Evolutionary conservation across 2,888 invertebrate species (phyloP), one percentile per base, ranked within the genome.

Genomic region (Rotaria sp.): DNA sequence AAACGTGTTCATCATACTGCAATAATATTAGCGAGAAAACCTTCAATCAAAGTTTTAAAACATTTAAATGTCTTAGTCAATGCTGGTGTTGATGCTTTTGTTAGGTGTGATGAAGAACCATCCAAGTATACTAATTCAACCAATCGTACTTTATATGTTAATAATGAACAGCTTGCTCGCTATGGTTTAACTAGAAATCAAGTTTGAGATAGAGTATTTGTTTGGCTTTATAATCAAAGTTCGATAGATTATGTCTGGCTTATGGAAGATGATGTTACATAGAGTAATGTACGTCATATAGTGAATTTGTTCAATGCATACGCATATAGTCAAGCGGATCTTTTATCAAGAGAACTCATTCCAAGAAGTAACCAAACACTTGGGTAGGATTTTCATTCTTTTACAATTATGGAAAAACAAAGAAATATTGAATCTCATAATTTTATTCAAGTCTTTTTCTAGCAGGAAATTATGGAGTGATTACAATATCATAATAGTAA

Each of bases 101-200:
- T 74, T 30, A 74, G 35, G 74, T 74, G 30, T 30, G 74, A 74
- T 74, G 74, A 74, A 35, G n/a, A n/a, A 57, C 57, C 57, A 57
- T 57, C 26, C 5, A 57, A 57, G 11, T 57, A 57, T 57, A 57
- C n/a, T 26, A 57, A 57, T n/a, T 7, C 0, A 57, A 35, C 35
- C 5, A 15, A 30, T 21, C 74, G 74, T 21, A 18, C 38, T 24
- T 74, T 74, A 38, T 21, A 35, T 38, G 30, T 74, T 2, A 35
- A 30, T 35, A 21, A 74, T 74, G 35, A 38, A 30, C 18, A 1
- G 3, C 74, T 74, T 30, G 74, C 18, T 35, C 35, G 15, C 2
- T 74, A 35, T 74, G 35, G 74, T 21, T 74, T 74, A 38, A 30
- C 35, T 13, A 30, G 74, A 35, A 74, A 35, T 38, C 74, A 21